Evolutionary conservation across 37 sponge, comb jelly and placozoan genomes (phyloP).

Genomic region (Petrosia ficiformis): DNA sequence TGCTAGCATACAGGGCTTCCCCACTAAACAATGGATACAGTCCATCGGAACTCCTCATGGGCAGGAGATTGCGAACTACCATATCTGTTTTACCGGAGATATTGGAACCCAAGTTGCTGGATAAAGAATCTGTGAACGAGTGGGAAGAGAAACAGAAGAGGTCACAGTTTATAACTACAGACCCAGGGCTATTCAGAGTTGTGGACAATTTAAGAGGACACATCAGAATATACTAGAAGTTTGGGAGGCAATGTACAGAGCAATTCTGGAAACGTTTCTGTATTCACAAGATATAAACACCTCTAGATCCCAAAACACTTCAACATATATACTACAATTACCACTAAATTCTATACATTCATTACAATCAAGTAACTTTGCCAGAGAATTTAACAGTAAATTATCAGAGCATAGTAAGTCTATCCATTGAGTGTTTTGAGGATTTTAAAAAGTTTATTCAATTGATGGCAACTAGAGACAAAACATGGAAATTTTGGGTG

Average conservation of each 20-base stretch:
- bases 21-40: no score
- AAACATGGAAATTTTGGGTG: slow-evolving; percentile 32
- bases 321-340: neutral
- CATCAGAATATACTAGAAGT: slow-evolving; percentile 5
- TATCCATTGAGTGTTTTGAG: neutral
- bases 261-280: neutral
- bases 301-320: neutral
- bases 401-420: neutral
- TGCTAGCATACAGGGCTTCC: no score
- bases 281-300: neutral
- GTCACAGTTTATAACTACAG: no score
- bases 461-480: neutral
- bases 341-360: neutral
- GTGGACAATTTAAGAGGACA: slow-evolving; percentile 31
- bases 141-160: no score
- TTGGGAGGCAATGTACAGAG: neutral
- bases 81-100: no score
- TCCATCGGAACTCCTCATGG: no score
- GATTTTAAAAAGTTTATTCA: slow-evolving; percentile 8
- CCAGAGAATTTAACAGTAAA: neutral
- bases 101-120: no score
- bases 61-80: no score
- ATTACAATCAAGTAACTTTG: neutral
- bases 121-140: no score
- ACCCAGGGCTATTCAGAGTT: slow-evolving; percentile 14